These are phyloP conservation scores for Megathymus violae DNA, from an alignment of 1,140 invertebrate species.

Conservation along the genomic window DNA sequence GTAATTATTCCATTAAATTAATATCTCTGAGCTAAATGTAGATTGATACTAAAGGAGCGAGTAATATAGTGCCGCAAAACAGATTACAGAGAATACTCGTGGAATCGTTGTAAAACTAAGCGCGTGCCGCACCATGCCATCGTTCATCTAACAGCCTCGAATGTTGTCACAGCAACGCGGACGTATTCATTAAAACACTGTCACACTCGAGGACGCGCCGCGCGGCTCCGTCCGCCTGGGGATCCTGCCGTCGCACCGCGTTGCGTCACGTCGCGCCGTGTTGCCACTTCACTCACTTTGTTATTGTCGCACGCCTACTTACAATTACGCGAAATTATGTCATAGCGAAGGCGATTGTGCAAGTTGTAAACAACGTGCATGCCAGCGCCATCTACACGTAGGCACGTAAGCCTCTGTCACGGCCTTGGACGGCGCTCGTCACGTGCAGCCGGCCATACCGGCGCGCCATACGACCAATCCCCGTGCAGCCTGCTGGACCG, in stretches of 20 bases:
- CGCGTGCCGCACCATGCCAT: too few relatives aligned
- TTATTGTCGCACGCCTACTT: slow-evolving; percentile 41
- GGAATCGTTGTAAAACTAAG: too few relatives aligned
- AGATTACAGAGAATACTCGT: too few relatives aligned
- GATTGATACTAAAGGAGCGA: too few relatives aligned
- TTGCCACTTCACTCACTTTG: slow-evolving; percentile 47
- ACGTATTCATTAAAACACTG: slow-evolving; percentile 27
- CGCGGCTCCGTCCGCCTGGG: not conserved
- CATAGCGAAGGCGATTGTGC: slow-evolving; percentile 44
- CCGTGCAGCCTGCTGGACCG: slow-evolving; percentile 52
- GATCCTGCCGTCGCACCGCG: slow-evolving; percentile 16
- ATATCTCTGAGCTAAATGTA: too few relatives aligned
- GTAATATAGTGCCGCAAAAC: too few relatives aligned
- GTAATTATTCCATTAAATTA: too few relatives aligned
- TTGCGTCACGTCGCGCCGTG: slow-evolving; percentile 14
- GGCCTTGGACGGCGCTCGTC: slow-evolving; percentile 53
- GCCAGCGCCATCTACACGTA: slow-evolving; percentile 57
- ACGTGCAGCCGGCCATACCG: slow-evolving; percentile 51
- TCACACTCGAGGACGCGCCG: slow-evolving; percentile 38
- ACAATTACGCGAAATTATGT: slow-evolving; percentile 71
- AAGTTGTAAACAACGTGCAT: slow-evolving; percentile 60
- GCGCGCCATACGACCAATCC: too few relatives aligned
- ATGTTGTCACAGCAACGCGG: slow-evolving; percentile 4
- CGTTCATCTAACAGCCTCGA: slow-evolving; percentile 9
- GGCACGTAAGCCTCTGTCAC: slow-evolving; percentile 24